phyloP scores from a whole-genome alignment of 2,113 vertebrate species.

The Oncorhynchus kisutch region DNA sequence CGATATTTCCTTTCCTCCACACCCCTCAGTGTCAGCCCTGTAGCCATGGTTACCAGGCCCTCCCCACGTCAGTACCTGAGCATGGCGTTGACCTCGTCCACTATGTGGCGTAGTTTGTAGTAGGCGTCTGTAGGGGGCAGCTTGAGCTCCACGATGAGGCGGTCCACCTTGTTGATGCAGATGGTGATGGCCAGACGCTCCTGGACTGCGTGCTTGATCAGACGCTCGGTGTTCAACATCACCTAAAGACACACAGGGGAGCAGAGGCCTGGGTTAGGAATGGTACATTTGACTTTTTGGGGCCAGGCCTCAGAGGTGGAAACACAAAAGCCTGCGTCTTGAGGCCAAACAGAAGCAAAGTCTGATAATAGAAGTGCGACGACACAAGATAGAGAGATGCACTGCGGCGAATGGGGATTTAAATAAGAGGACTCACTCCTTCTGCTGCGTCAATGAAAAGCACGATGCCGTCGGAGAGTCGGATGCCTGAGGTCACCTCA shows the following conservation, averaged over 20 bases:
- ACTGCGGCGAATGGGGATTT: not conserved
- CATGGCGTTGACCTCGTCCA: slow-evolving; percentile 94
- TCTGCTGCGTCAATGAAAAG: slow-evolving; percentile 98
- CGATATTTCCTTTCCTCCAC: no score
- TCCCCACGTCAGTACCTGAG: slow-evolving; percentile 86
- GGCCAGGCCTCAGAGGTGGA: not conserved
- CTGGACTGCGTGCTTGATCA: slow-evolving; percentile 97
- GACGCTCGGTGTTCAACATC: slow-evolving; percentile 96
- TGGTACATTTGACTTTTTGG: not conserved
- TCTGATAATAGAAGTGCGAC: no score
- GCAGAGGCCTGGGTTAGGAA: not conserved
- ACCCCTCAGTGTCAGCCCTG: slow-evolving; percentile 92
- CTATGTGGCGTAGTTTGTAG: slow-evolving; percentile 96
- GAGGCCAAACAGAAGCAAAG: no score
- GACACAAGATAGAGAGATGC: no score
- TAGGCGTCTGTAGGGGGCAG: slow-evolving; percentile 96
- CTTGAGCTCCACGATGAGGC: slow-evolving; percentile 94
- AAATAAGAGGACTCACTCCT: slow-evolving; percentile 80
- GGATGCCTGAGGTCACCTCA: slow-evolving; percentile 92
- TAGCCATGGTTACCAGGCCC: slow-evolving; percentile 36
- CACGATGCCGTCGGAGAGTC: slow-evolving; percentile 93
- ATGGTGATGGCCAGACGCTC: slow-evolving; percentile 94
- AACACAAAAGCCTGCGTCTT: no score
- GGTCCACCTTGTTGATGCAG: slow-evolving; percentile 98
- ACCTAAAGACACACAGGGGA: slow-evolving; percentile 71